Evolutionary conservation across 2,888 invertebrate genomes (phyloP), one percentile per base, ranked within the genome.

Genomic region (Dioctria rufipes): DNA sequence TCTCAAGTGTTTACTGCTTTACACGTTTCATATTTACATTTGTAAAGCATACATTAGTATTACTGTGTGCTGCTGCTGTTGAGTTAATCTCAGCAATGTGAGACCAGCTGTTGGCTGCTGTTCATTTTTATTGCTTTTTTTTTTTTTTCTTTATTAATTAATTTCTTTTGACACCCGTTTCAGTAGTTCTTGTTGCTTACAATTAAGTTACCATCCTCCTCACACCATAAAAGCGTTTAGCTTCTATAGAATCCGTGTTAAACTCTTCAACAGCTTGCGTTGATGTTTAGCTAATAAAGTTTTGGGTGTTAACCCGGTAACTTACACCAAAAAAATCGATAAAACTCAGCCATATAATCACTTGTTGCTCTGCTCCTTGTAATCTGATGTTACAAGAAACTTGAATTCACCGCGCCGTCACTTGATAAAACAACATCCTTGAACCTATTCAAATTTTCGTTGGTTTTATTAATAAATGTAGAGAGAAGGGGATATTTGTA

Each of bases 341-440:
- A 40, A 9, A 4, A 42, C 4, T 25, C 25, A 37, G 42, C 4
- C 65, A 42, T 13, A 65, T 65, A 39, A 65, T 65, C 42, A 65
- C 42, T 65, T 65, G 13, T 42, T 65, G 42, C 42, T 42, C 40
- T 65, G 39, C 65, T 65, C 65, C 40, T 65, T 42, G 65, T 13
- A 65, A 42, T 65, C 65, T 42, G 42, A 65, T 40, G 65, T 65
- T 65, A 37, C 65, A 40, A 65, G 42, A 65, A 42, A 42, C n/a
- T 4, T 11, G 39, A 42, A 65, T 65, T 37, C 42, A 63, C 42
- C 42, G 25, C 42, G 9, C 61, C 37, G 61, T 66, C 13, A 67
- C 8, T 25, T 25, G 25, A 25, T 25, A 25, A 25, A 25, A 25
- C 25, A 25, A 25, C 1, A 25, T 25, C 25, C 25, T 25, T 25